phyloP scores from a whole-genome alignment of 1,140 invertebrate genomes.

The Adoxophyes honmai region DNA sequence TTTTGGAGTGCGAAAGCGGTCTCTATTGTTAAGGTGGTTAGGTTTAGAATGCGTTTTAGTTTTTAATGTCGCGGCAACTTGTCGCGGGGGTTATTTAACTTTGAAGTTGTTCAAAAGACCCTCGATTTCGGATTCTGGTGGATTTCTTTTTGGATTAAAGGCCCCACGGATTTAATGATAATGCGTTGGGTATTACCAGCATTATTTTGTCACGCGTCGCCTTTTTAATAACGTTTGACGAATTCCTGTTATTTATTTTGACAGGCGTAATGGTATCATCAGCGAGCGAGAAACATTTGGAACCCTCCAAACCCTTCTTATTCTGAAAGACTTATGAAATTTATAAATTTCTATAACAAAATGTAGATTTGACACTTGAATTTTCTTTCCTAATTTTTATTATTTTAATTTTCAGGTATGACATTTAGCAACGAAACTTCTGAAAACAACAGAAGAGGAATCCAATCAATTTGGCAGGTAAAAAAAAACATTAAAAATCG shows the following conservation, averaged over 20 bases:
- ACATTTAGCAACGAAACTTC: too few species aligned
- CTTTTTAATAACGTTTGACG: slow-evolving; percentile 37
- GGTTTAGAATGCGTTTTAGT: slow-evolving; percentile 26
- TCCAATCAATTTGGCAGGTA: too few species aligned
- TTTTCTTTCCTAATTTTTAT: too few species aligned
- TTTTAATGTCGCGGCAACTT: slow-evolving; percentile 29
- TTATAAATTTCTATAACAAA: too few species aligned
- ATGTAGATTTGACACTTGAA: too few species aligned
- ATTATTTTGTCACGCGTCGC: slow-evolving; percentile 50
- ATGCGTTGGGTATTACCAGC: slow-evolving; percentile 53
- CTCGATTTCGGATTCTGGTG: slow-evolving; percentile 68
- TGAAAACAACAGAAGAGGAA: too few species aligned
- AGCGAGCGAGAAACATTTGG: neutral
- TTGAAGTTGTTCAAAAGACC: slow-evolving; percentile 75
- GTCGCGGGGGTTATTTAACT: slow-evolving; percentile 68
- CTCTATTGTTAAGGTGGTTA: slow-evolving; percentile 32
- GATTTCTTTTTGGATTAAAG: slow-evolving; percentile 76
- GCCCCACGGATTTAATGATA: slow-evolving; percentile 74
- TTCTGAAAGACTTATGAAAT: too few species aligned
- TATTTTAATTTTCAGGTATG: too few species aligned
- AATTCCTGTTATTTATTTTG: slow-evolving; percentile 10
- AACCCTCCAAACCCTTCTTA: neutral
- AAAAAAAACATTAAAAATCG: too few species aligned
- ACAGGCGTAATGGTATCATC: neutral
- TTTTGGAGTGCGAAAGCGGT: slow-evolving; percentile 29